Evolutionary conservation across 2,888 invertebrate genomes (phyloP).

Genomic region (Disparrhopalites patrizii): DNA sequence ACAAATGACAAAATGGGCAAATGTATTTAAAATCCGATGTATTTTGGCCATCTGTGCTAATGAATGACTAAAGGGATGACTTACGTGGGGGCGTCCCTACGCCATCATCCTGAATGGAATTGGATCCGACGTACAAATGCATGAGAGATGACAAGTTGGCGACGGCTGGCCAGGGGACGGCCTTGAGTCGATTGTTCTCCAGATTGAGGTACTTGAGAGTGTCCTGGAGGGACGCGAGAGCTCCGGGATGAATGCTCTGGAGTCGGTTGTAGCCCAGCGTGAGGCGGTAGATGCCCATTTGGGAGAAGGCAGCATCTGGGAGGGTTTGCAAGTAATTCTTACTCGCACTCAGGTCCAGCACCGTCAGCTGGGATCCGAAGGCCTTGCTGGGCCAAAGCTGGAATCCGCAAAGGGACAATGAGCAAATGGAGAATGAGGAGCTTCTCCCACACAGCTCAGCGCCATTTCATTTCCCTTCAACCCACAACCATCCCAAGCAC

Average conservation of each 20-base stretch:
- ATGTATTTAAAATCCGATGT: too few species aligned
- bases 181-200: constrained; percentile 54
- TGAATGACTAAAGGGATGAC: too few species aligned
- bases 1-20: too few species aligned
- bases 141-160: constrained; percentile 71
- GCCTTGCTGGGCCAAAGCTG: background rate
- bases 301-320: constrained; percentile 64
- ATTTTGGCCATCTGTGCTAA: too few species aligned
- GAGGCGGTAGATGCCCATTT: constrained; percentile 63
- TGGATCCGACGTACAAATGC: constrained; percentile 47
- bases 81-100: constrained; percentile 39
- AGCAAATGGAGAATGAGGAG: constrained; percentile 1
- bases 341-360: constrained; percentile 75
- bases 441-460: constrained; percentile 11
- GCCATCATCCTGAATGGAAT: constrained; percentile 42
- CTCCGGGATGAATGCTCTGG: constrained; percentile 71
- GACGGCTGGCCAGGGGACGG: constrained; percentile 67
- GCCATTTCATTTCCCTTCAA: background rate
- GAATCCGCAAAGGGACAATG: background rate
- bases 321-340: constrained; percentile 69
- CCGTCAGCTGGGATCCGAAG: constrained; percentile 56
- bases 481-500: background rate
- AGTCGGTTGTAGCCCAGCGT: constrained; percentile 88
- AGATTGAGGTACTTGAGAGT: constrained; percentile 72
- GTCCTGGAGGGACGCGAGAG: constrained; percentile 63